Conservation (phyloP, 2,888 invertebrate species). For the Cheilosia vulpina region DNA sequence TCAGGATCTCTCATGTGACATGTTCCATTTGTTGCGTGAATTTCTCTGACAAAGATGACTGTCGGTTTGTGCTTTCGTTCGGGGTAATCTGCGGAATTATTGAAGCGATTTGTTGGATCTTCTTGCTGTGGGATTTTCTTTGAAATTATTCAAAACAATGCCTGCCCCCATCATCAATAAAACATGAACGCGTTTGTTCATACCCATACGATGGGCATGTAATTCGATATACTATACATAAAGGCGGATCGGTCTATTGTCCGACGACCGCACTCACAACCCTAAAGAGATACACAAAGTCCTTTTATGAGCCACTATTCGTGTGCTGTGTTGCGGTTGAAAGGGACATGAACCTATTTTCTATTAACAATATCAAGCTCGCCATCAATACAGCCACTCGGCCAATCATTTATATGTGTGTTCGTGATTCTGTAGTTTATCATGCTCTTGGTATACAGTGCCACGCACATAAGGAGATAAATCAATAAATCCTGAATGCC, state of each 20-base stretch:
- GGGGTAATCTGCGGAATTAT: background rate
- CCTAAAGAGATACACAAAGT: constrained; percentile 44
- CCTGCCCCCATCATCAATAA: background rate
- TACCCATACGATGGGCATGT: background rate
- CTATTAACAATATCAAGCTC: constrained; percentile 64
- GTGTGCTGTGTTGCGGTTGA: constrained; percentile 32
- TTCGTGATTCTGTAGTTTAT: constrained; percentile 54
- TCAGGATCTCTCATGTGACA: constrained; percentile 51
- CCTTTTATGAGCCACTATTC: constrained; percentile 34
- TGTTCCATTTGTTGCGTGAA: constrained; percentile 59
- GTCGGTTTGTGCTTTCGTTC: background rate
- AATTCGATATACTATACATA: constrained; percentile 7
- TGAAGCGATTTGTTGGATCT: background rate
- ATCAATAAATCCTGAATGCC: constrained; percentile 40
- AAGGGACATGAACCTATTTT: constrained; percentile 57
- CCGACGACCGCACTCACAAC: constrained; percentile 14
- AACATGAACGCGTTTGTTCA: background rate
- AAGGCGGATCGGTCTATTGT: background rate
- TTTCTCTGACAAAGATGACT: constrained; percentile 4
- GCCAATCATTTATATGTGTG: constrained; percentile 48
- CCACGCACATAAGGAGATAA: constrained; percentile 14
- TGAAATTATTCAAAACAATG: background rate
- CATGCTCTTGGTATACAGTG: background rate
- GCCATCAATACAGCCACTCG: constrained; percentile 65
- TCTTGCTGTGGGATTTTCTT: background rate